Conservation (phyloP, 2,797 vertebrate genomes). For the Xiphorhynchus erythropygius region DNA sequence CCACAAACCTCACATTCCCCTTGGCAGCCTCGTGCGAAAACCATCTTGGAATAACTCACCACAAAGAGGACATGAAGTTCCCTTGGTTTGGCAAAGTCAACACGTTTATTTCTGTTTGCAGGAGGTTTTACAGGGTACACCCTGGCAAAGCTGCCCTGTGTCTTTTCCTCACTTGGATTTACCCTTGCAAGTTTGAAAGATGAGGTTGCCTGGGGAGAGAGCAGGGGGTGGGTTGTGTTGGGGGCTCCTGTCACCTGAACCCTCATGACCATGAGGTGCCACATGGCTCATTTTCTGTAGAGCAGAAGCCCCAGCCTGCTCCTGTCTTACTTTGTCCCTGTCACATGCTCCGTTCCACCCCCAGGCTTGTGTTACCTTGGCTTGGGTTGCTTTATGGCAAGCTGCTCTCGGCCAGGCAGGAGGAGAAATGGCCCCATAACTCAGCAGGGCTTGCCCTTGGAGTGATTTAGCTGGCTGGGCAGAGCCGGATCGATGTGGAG, state of each 20-base stretch:
- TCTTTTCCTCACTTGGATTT: neutral
- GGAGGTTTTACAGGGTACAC: fast-evolving
- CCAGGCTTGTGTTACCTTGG: constrained; percentile 25
- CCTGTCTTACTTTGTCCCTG: neutral
- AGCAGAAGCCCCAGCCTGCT: neutral
- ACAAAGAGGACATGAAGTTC: neutral
- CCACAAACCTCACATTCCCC: neutral
- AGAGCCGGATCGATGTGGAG: constrained; percentile 60
- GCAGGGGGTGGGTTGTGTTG: fast-evolving
- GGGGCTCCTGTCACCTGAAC: fast-evolving
- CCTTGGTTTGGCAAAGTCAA: neutral
- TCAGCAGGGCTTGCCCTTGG: constrained; percentile 64
- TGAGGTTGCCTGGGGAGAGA: fast-evolving
- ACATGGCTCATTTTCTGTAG: fast-evolving
- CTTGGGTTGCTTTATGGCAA: neutral
- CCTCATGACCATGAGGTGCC: fast-evolving
- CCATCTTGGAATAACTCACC: neutral
- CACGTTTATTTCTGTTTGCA: neutral
- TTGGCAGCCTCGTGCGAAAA: neutral
- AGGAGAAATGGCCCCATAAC: constrained; percentile 21
- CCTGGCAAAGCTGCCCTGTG: neutral
- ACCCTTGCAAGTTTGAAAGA: fast-evolving
- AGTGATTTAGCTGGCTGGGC: constrained; percentile 59
- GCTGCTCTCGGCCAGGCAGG: constrained; percentile 16
- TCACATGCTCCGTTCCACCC: neutral